These are phyloP conservation scores for Channa maculata DNA, from an alignment of 2,113 vertebrate genomes.

Conservation along the genomic window DNA sequence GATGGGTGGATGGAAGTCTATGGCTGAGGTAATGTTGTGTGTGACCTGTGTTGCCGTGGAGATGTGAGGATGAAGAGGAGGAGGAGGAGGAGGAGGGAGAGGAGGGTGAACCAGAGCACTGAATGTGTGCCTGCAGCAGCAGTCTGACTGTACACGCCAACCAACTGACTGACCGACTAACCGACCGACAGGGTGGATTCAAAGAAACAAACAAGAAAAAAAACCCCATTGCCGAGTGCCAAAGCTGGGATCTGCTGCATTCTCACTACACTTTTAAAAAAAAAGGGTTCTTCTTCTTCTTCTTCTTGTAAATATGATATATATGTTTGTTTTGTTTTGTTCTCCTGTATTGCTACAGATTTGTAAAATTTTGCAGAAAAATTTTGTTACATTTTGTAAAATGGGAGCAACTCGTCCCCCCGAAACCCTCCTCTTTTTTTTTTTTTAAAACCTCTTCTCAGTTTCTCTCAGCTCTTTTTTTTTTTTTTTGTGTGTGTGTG, in stretches of 20 bases:
- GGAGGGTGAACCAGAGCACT: slow-evolving; percentile 53
- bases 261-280: slow-evolving; percentile 70
- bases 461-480: slow-evolving; percentile 15
- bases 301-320: slow-evolving; percentile 84
- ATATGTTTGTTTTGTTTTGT: slow-evolving; percentile 42
- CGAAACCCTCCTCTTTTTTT: slow-evolving; percentile 6
- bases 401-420: slow-evolving; percentile 73
- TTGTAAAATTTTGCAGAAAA: slow-evolving; percentile 85
- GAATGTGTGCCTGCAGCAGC: slow-evolving; percentile 70
- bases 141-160: slow-evolving; percentile 40
- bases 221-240: slow-evolving; percentile 83
- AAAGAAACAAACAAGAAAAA: slow-evolving; percentile 45
- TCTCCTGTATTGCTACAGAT: slow-evolving; percentile 86
- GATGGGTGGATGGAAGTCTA: slow-evolving; percentile 15
- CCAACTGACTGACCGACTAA: slow-evolving; percentile 12
- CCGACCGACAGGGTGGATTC: slow-evolving; percentile 50
- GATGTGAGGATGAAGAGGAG: slow-evolving; percentile 26
- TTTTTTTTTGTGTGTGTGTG: slow-evolving; percentile 41
- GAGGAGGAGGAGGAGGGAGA: slow-evolving; percentile 36
- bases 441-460: slow-evolving; percentile 18
- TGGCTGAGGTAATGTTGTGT: slow-evolving; percentile 55
- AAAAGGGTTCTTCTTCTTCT: slow-evolving; percentile 70
- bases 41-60: slow-evolving; percentile 65
- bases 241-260: slow-evolving; percentile 91
- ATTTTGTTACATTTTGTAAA: slow-evolving; percentile 91